A percentile compares a stretch with the other conserved stretches of the same genome.
Conservation (phyloP, 1,140 invertebrate genomes). For the Scaptomyza montana region DNA sequence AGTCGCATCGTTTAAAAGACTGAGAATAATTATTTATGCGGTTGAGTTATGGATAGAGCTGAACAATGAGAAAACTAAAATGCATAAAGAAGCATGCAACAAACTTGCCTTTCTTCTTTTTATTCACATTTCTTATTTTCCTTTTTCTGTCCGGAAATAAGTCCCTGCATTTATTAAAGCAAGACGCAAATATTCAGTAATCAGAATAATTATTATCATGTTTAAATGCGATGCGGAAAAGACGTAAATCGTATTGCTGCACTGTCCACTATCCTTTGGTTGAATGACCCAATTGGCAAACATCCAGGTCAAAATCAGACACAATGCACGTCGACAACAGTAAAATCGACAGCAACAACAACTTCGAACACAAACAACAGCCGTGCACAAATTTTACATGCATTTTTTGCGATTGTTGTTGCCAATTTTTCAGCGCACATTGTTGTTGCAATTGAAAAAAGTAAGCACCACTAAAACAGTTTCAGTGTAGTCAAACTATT, state of each 20-base stretch:
- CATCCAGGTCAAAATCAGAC: constrained; percentile 62
- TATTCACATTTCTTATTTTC: no score
- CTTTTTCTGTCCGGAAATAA: neutral
- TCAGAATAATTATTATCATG: constrained; percentile 47
- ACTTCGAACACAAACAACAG: constrained; percentile 6
- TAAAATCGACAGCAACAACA: constrained; percentile 18
- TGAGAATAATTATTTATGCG: constrained; percentile 74
- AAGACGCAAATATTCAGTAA: no score
- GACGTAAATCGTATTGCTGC: constrained; percentile 14
- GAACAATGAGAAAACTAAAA: constrained; percentile 35
- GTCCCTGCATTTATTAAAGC: no score
- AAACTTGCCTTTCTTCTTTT: no score
- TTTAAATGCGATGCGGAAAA: constrained; percentile 36
- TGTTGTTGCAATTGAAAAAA: constrained; percentile 5
- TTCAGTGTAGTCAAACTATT: no score
- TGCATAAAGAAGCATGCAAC: constrained; percentile 11
- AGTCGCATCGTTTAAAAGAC: constrained; percentile 54
- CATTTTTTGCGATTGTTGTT: constrained; percentile 19
- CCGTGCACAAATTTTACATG: constrained; percentile 43
- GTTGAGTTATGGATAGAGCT: constrained; percentile 46
- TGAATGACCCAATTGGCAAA: constrained; percentile 71
- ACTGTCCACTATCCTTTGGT: constrained; percentile 15
- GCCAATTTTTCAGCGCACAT: neutral
- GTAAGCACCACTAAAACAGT: neutral
- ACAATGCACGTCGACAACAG: constrained; percentile 38